These are phyloP conservation scores for Cylas formicarius DNA, from an alignment of 1,140 invertebrate species.

Conservation along the genomic window DNA sequence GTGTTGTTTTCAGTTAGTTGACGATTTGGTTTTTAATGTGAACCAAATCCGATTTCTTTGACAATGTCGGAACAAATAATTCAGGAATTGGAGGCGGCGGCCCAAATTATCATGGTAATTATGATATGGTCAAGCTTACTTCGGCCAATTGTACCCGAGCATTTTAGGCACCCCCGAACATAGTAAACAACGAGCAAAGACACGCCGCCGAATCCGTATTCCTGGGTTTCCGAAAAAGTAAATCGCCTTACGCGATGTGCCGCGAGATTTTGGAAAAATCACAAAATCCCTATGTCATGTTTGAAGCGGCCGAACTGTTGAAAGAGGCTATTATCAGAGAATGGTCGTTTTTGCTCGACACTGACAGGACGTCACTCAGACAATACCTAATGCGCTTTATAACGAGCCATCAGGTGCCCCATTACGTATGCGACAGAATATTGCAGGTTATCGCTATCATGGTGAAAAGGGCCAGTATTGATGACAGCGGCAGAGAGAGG, in stretches of 20 bases:
- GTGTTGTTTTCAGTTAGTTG: no score
- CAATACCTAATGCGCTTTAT: conserved; percentile 76
- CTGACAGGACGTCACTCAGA: conserved; percentile 58
- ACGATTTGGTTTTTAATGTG: no score
- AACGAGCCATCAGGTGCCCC: conserved; percentile 53
- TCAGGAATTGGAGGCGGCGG: conserved; percentile 35
- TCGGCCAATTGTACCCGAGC: no score
- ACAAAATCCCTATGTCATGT: conserved; percentile 73
- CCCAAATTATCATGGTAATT: conserved; percentile 37
- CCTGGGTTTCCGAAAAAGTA: conserved; percentile 72
- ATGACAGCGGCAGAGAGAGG: conserved; percentile 61
- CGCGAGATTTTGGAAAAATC: conserved; percentile 73
- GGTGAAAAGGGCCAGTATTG: conserved; percentile 72
- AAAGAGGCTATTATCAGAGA: conserved; percentile 77
- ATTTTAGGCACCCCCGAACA: conserved; percentile 71
- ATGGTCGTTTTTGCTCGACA: conserved; percentile 62
- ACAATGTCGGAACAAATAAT: conserved; percentile 29
- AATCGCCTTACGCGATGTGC: conserved; percentile 74
- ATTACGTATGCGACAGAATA: conserved; percentile 59
- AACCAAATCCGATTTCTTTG: no score
- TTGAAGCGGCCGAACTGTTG: conserved; percentile 78
- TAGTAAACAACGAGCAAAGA: conserved; percentile 69
- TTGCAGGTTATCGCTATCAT: conserved; percentile 78
- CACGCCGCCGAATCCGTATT: conserved; percentile 73
- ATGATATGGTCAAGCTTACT: no score